Evolutionary conservation across 2,797 vertebrate species (phyloP).

Genomic region (Danio jaintianensis): DNA sequence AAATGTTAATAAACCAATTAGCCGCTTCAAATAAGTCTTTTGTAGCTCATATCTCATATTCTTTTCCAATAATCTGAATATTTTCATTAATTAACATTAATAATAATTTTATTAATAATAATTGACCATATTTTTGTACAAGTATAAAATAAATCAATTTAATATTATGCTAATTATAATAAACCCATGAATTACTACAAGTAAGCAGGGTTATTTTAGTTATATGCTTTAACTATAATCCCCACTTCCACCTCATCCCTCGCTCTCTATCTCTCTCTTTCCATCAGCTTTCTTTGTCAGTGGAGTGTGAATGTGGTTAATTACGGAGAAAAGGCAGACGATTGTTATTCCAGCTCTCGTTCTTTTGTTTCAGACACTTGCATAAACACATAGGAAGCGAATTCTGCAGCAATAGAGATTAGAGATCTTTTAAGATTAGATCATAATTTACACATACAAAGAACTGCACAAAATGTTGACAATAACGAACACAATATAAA

Average conservation of each 20-base stretch:
- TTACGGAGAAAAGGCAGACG: conserved; percentile 56
- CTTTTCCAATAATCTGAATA: no score
- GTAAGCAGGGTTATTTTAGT: no score
- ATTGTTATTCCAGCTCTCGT: conserved; percentile 56
- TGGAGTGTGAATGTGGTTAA: conserved; percentile 66
- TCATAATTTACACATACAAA: conserved; percentile 35
- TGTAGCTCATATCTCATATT: no score
- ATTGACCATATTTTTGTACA: no score
- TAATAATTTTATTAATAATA: no score
- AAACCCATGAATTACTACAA: no score
- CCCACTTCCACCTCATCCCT: conserved; percentile 17
- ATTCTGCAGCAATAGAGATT: conserved; percentile 22
- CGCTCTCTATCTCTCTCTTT: conserved; percentile 28
- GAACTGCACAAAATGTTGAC: conserved; percentile 17
- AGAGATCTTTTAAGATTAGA: conserved; percentile 36
- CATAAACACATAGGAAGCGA: background rate
- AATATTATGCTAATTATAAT: no score
- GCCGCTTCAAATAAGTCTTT: no score
- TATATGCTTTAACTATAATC: conserved; percentile 15
- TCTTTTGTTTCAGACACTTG: background rate
- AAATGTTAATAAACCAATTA: no score
- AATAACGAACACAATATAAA: conserved; percentile 24
- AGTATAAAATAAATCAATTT: no score
- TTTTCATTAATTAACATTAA: no score
- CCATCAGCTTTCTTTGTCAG: conserved; percentile 38